Conservation (phyloP, 2,797 vertebrate genomes). For the Loris lydekkerianus region DNA sequence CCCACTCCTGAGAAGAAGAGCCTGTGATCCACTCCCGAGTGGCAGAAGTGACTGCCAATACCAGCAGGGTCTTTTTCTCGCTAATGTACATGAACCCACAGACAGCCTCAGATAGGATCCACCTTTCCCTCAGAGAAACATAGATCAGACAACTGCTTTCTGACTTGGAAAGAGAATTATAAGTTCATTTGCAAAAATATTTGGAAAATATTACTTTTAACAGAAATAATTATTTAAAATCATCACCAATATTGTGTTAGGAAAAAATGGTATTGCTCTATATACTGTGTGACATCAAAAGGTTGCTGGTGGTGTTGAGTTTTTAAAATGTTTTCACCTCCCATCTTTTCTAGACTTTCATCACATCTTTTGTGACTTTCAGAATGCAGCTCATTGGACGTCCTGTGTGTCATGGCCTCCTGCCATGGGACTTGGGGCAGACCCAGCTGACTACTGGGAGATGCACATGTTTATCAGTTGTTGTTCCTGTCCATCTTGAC, state of each 20-base stretch:
- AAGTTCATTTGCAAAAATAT: constrained; percentile 20
- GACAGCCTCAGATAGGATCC: background rate
- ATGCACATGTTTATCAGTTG: background rate
- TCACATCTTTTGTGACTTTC: background rate
- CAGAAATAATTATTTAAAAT: background rate
- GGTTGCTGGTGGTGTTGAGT: background rate
- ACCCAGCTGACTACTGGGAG: background rate
- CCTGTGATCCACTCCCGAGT: background rate
- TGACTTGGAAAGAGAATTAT: background rate
- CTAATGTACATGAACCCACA: background rate
- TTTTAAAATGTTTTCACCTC: background rate
- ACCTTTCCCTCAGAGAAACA: background rate
- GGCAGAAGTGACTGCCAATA: background rate
- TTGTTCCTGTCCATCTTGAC: background rate
- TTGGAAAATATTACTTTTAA: background rate
- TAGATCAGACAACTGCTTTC: background rate
- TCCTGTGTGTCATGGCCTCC: background rate
- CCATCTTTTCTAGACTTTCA: background rate
- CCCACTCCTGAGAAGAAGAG: background rate
- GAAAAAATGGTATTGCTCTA: background rate
- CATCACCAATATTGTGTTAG: background rate
- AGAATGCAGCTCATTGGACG: background rate
- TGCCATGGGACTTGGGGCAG: background rate
- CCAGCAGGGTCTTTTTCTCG: background rate
- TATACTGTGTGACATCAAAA: no score